A percentile compares a stretch with the other conserved stretches of the same genome.
Conservation (phyloP, 2,888 invertebrate species). For the Pandemis heparana region DNA sequence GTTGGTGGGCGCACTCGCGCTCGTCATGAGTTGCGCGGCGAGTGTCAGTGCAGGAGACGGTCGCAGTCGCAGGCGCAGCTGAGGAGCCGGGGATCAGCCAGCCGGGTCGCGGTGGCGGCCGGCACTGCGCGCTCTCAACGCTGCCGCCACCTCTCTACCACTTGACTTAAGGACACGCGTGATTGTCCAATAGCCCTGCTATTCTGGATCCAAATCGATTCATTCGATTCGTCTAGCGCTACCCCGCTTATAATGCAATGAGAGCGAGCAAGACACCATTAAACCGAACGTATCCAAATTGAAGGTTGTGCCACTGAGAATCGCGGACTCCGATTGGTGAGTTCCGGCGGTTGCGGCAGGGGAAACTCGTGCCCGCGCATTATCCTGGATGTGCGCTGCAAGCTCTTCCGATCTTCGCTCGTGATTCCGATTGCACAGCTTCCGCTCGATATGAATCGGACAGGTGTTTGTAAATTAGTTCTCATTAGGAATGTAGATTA, state of each 20-base stretch:
- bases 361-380: slow-evolving; percentile 42
- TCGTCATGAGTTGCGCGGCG: not conserved
- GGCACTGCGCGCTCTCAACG: slow-evolving; percentile 65
- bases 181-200: slow-evolving; percentile 64
- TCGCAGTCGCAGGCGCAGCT: slow-evolving; percentile 1
- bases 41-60: slow-evolving; percentile 49
- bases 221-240: slow-evolving; percentile 14
- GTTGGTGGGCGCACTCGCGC: slow-evolving; percentile 44
- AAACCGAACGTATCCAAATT: slow-evolving; percentile 22
- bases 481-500: not conserved
- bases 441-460: slow-evolving; percentile 14
- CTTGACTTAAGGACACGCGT: slow-evolving; percentile 59
- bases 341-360: slow-evolving; percentile 47
- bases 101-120: slow-evolving; percentile 72
- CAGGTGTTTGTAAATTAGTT: slow-evolving; percentile 21
- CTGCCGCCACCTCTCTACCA: slow-evolving; percentile 52
- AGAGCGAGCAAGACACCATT: slow-evolving; percentile 44
- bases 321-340: slow-evolving; percentile 28
- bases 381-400: slow-evolving; percentile 48
- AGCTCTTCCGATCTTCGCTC: slow-evolving; percentile 44
- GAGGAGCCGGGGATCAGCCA: slow-evolving; percentile 64
- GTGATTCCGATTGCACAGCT: slow-evolving; percentile 43
- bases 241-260: slow-evolving; percentile 34
- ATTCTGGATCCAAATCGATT: slow-evolving; percentile 51
- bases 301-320: slow-evolving; percentile 25